These are phyloP conservation scores for Ondatra zibethicus DNA, from an alignment of 2,113 vertebrate species.

Conservation along the genomic window DNA sequence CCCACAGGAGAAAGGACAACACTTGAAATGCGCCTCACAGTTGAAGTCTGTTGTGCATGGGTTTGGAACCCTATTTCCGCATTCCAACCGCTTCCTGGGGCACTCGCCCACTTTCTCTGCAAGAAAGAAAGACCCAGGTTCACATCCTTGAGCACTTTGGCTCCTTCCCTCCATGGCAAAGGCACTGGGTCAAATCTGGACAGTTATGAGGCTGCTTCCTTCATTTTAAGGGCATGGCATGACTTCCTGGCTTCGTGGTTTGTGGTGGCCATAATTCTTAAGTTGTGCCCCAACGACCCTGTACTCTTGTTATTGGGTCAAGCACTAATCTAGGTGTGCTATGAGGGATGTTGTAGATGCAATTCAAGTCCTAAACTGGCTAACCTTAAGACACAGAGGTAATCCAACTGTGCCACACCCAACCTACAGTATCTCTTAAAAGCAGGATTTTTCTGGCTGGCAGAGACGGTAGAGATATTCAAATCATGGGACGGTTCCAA, in stretches of 20 bases:
- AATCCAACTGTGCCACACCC: background rate
- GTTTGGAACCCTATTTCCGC: fast-evolving
- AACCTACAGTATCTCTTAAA: background rate
- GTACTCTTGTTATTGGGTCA: background rate
- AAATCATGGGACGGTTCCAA: background rate
- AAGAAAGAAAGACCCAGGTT: constrained; percentile 40
- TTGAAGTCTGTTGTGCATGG: background rate
- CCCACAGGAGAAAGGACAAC: constrained; percentile 60
- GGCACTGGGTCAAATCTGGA: background rate
- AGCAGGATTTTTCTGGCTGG: background rate
- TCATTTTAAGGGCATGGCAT: background rate
- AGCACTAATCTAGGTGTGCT: background rate
- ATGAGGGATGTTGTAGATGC: background rate
- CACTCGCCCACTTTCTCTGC: constrained; percentile 66
- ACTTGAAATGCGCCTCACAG: constrained; percentile 12
- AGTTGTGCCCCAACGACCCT: background rate
- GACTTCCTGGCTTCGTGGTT: background rate
- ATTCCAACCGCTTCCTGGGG: background rate
- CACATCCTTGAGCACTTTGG: background rate
- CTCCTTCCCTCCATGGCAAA: background rate
- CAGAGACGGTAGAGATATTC: background rate
- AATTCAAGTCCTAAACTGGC: background rate
- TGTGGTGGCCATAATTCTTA: background rate
- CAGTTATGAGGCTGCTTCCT: background rate
- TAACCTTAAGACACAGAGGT: background rate